Percentiles rank a stretch among this genome's conserved stretches.
These are phyloP conservation scores for Parazoanthus darwini DNA, from an alignment of 92 coral and sea anemone genomes.

Conservation along the genomic window DNA sequence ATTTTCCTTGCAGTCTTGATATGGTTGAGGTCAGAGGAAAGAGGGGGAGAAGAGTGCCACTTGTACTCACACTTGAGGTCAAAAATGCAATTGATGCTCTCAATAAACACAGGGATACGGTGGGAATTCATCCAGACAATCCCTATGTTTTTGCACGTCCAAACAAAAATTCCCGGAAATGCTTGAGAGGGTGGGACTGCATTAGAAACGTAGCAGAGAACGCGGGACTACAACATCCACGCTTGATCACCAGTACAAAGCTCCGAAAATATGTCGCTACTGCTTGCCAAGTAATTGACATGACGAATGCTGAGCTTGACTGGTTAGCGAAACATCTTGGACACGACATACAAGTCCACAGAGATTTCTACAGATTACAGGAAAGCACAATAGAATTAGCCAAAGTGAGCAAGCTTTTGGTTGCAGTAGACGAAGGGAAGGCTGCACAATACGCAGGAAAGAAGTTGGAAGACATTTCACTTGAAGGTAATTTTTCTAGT, in stretches of 20 bases:
- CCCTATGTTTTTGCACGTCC: slow-evolving; percentile 58
- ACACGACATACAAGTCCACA: slow-evolving; percentile 44
- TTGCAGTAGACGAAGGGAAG: slow-evolving; percentile 42
- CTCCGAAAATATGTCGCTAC: slow-evolving; percentile 8
- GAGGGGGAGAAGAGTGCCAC: slow-evolving; percentile 56
- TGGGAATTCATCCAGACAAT: slow-evolving; percentile 50
- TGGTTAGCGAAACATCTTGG: slow-evolving; percentile 52
- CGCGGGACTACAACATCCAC: too few species aligned
- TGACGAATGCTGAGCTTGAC: slow-evolving; percentile 26
- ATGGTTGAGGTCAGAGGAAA: slow-evolving; percentile 62
- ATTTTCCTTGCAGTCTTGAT: slow-evolving; percentile 43
- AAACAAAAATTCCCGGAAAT: slow-evolving; percentile 42
- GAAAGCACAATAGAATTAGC: slow-evolving; percentile 54
- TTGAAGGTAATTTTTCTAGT: not conserved
- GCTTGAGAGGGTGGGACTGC: slow-evolving; percentile 20
- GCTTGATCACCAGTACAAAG: too few species aligned
- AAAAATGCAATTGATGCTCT: slow-evolving; percentile 46
- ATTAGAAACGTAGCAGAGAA: not conserved
- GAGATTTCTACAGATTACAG: slow-evolving; percentile 52
- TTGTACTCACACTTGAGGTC: slow-evolving; percentile 47
- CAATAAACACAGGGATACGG: slow-evolving; percentile 36
- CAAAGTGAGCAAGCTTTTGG: slow-evolving; percentile 44
- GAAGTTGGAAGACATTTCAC: slow-evolving; percentile 3
- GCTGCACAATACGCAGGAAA: slow-evolving; percentile 14
- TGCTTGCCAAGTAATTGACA: slow-evolving; percentile 31